phyloP scores from a whole-genome alignment of 1,140 invertebrate species.

The Drosophila subpulchrella region DNA sequence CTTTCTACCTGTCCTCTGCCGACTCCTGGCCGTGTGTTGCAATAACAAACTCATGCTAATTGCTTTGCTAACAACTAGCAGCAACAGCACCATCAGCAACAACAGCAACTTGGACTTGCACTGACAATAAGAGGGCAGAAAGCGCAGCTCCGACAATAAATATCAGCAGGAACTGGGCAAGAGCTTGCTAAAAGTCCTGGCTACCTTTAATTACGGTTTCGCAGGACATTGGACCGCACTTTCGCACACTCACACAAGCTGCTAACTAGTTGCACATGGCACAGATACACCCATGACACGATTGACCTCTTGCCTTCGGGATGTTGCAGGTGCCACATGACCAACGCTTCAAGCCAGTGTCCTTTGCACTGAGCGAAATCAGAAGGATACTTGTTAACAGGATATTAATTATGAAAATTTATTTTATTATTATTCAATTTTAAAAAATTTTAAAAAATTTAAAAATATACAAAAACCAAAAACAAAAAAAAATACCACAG shows the following conservation, averaged over 20 bases:
- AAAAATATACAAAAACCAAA: too few species aligned
- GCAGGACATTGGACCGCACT: conserved; percentile 48
- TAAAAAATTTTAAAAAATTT: too few species aligned
- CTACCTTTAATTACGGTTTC: conserved; percentile 74
- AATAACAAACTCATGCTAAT: conserved; percentile 83
- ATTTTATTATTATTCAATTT: too few species aligned
- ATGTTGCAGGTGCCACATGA: conserved; percentile 47
- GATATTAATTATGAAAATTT: too few species aligned
- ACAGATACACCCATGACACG: conserved; percentile 50
- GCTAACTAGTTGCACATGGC: conserved; percentile 68
- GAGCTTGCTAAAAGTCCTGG: conserved; percentile 49
- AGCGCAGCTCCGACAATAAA: conserved; percentile 68
- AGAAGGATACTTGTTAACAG: background rate
- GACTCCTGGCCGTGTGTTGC: conserved; percentile 54
- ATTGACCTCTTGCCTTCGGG: conserved; percentile 67
- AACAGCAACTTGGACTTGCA: conserved; percentile 48
- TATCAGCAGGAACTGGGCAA: conserved; percentile 60
- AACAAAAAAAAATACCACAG: too few species aligned
- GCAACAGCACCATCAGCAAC: conserved; percentile 44
- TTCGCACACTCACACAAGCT: conserved; percentile 29
- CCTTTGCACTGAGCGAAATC: background rate
- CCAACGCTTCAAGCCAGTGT: conserved; percentile 18
- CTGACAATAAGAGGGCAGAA: conserved; percentile 54
- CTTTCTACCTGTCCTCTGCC: conserved; percentile 18
- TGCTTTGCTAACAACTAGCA: conserved; percentile 80